Conservation (phyloP, 92 coral and sea anemone genomes). For the Umimayanthus kanabou region DNA sequence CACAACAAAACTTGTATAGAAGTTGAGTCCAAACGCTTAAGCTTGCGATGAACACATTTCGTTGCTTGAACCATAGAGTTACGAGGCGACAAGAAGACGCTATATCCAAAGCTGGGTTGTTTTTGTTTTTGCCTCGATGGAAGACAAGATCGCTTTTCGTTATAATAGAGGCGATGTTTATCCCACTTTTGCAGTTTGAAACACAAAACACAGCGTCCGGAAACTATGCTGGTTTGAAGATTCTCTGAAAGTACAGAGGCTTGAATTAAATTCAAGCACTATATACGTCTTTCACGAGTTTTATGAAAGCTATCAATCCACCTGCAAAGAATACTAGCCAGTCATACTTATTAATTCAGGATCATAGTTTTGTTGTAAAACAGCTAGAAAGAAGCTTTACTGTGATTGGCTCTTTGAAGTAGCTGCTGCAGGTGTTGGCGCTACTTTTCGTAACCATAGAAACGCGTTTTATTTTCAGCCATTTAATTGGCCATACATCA, state of each 20-base stretch:
- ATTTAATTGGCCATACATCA: conserved; percentile 7
- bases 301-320: background rate
- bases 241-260: background rate
- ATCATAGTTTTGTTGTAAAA: conserved; percentile 27
- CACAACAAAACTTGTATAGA: conserved; percentile 3
- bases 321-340: conserved; percentile 25
- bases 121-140: conserved; percentile 5
- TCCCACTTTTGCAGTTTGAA: conserved; percentile 7
- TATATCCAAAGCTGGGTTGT: conserved; percentile 5
- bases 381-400: conserved; percentile 24
- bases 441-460: conserved; percentile 57
- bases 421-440: conserved; percentile 78
- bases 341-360: conserved; percentile 33
- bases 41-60: background rate
- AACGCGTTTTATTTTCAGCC: conserved; percentile 38
- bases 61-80: background rate
- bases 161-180: background rate
- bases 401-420: conserved; percentile 70
- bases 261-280: background rate
- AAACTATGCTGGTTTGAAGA: background rate
- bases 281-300: background rate
- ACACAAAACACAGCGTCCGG: conserved; percentile 16
- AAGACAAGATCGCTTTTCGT: background rate
- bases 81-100: conserved; percentile 27
- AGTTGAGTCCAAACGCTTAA: background rate